Evolutionary conservation across 2,797 vertebrate species (phyloP).

Genomic region (Cynodonichthys magdalenae): DNA sequence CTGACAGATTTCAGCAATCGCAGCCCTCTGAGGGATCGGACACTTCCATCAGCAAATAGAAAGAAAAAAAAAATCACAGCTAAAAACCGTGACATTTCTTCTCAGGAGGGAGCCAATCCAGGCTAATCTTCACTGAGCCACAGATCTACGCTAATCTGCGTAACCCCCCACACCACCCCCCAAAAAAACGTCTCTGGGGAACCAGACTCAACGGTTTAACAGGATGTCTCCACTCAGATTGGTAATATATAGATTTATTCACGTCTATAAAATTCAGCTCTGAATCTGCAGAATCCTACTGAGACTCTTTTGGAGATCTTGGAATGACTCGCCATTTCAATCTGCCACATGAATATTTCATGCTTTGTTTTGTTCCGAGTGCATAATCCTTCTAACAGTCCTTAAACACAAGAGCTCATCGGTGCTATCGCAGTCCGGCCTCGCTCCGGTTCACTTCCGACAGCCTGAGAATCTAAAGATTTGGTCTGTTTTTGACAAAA

Average conservation of each 20-base stretch:
- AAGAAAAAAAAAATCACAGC: slow-evolving; percentile 50
- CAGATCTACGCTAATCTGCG: slow-evolving; percentile 63
- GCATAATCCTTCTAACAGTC: slow-evolving; percentile 23
- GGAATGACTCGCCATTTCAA: slow-evolving; percentile 41
- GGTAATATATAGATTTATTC: background rate
- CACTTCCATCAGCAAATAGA: slow-evolving; percentile 51
- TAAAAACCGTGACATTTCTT: slow-evolving; percentile 60
- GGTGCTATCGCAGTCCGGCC: slow-evolving; percentile 2
- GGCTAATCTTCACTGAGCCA: slow-evolving; percentile 67
- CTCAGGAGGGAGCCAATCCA: slow-evolving; percentile 58
- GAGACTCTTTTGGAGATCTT: slow-evolving; percentile 34
- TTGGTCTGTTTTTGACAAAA: background rate
- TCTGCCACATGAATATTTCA: slow-evolving; percentile 66
- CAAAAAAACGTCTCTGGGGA: slow-evolving; percentile 35
- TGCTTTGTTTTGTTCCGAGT: slow-evolving; percentile 51
- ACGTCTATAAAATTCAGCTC: background rate
- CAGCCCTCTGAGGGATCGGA: slow-evolving; percentile 38
- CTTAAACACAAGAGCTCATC: slow-evolving; percentile 44
- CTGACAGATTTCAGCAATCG: slow-evolving; percentile 54
- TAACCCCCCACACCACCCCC: slow-evolving; percentile 28
- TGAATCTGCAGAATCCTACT: slow-evolving; percentile 23
- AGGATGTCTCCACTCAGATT: slow-evolving; percentile 27
- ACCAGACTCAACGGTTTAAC: slow-evolving; percentile 21
- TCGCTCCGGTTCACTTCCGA: slow-evolving; percentile 1
- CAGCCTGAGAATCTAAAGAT: background rate